Evolutionary conservation across 2,888 invertebrate genomes (phyloP).

Genomic region (Malthinus flaveolus): DNA sequence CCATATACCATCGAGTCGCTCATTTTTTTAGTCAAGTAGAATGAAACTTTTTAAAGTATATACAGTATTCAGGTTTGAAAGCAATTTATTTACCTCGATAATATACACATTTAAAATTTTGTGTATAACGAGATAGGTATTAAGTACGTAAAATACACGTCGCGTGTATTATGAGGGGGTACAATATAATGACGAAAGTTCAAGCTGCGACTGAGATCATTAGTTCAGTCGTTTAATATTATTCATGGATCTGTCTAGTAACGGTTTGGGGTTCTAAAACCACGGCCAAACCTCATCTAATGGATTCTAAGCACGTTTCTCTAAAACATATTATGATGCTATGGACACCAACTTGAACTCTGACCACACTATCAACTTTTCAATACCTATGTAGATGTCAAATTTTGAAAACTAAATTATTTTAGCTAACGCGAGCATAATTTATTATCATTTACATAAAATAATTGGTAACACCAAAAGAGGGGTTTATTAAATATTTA

Average conservation of each 20-base stretch:
- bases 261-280: constrained; percentile 23
- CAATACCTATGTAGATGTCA: not conserved
- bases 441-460: no score
- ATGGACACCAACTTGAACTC: constrained; percentile 25
- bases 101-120: no score
- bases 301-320: constrained; percentile 26
- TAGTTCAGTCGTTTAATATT: constrained; percentile 16
- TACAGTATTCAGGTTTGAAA: no score
- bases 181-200: not conserved
- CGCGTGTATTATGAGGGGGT: not conserved
- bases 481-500: no score
- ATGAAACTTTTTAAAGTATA: no score
- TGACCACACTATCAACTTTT: constrained; percentile 20
- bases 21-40: no score
- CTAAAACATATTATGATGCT: constrained; percentile 16
- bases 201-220: constrained; percentile 1
- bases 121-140: no score
- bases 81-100: no score
- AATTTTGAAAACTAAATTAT: not conserved
- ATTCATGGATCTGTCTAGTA: constrained; percentile 23
- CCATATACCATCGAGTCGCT: no score
- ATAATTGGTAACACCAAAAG: no score
- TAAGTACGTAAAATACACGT: no score
- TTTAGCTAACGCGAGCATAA: no score
- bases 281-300: constrained; percentile 17